Conservation (phyloP, 1,140 invertebrate genomes). For the Mamestra configurata region DNA sequence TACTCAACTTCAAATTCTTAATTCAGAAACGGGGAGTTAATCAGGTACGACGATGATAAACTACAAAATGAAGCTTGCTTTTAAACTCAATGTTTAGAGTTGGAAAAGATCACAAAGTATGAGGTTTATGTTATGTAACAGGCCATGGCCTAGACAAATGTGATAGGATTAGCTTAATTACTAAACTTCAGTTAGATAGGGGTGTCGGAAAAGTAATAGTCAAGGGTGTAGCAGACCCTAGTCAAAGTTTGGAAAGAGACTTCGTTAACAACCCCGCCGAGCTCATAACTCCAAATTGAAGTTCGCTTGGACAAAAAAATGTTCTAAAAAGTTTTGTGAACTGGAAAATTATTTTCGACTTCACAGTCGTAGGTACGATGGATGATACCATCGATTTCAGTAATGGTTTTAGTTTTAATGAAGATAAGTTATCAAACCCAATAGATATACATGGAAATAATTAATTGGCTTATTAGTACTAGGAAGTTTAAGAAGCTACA, state of each 20-base stretch:
- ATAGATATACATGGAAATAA: background rate
- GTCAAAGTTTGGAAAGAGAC: background rate
- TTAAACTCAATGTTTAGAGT: background rate
- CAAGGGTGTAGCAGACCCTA: background rate
- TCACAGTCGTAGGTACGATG: too few species aligned
- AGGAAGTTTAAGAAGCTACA: background rate
- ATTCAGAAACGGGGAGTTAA: too few species aligned
- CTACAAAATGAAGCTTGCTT: too few species aligned
- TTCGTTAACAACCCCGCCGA: slow-evolving; percentile 1
- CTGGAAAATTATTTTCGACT: slow-evolving; percentile 14
- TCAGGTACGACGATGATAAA: too few species aligned
- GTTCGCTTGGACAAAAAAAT: background rate
- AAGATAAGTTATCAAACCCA: background rate
- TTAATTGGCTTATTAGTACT: background rate
- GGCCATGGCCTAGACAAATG: slow-evolving; percentile 13
- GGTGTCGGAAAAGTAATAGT: background rate
- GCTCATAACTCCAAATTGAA: background rate
- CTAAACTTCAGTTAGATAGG: slow-evolving; percentile 2
- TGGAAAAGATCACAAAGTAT: background rate
- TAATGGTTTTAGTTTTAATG: background rate
- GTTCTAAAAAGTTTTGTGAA: background rate
- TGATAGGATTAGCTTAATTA: slow-evolving; percentile 10
- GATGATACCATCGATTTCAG: too few species aligned
- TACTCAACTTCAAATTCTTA: too few species aligned
- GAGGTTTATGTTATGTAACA: background rate